Base-by-base conservation (phyloP, 2,888 invertebrate genomes). In the Brachyptera risi region DNA sequence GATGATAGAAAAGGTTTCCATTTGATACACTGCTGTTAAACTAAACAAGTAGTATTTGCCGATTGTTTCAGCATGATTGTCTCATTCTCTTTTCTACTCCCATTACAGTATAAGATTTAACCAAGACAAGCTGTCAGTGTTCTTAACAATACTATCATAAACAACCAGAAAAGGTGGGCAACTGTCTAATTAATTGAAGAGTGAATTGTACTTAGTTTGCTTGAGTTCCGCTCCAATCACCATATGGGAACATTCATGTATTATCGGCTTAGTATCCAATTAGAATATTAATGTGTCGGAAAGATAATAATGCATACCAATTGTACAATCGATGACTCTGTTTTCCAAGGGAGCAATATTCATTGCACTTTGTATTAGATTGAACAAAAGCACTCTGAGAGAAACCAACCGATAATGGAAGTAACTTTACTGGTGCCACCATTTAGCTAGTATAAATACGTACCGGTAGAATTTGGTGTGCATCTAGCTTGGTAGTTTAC, bases 221-320 rank as follows among this genome's bases (percentile, higher is more conserved):
- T 54, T 37, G 17, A 17, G 54, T 54, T 54, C 54, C 31, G 23
- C 7, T 54, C n/a, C 54, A 54, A 54, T 54, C 54, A 54, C 17
- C 37, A 17, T 23, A 37, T 54, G 54, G 54, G 54, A 54, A 54
- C 54, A 54, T 54, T 54, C 35, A 23, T 54, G 54, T 54, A 54
- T 54, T 37, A 54, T 54, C 54, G 54, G 54, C 54, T 51, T 54
- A 54, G n/a, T n/a, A n/a, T 54, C 54, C 35, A 54, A 54, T 15
- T 54, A 54, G 54, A 54, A 40, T 9, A n/a, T 35, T 31, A 54
- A 37, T 54, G 54, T 54, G 37, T 37, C 54, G 21, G n/a, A 47
- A 21, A 47, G 13, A 7, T 31, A 7, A 31, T 11, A 31, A 44
- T 17, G 44, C 44, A 44, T 44, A 44, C 44, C 11, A 19, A 19